phyloP scores from a whole-genome alignment of 2,888 invertebrate species.

The Epirrita christyi region DNA sequence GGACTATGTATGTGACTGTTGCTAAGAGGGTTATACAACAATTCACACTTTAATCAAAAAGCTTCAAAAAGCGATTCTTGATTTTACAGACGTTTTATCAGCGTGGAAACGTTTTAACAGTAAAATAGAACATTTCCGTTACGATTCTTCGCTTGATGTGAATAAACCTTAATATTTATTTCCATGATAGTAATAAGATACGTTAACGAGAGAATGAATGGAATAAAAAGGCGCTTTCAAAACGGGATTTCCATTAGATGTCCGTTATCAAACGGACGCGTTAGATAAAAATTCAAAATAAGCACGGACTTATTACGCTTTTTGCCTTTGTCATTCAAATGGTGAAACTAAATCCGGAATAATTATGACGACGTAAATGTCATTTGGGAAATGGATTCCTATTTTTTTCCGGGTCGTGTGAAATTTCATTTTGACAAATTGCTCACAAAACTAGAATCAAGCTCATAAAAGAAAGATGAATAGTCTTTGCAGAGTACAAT shows the following conservation, averaged over 20 bases:
- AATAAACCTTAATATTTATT: conserved; percentile 24
- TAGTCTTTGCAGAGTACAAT: too few relatives aligned
- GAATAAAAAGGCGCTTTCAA: conserved; percentile 32
- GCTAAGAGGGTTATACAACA: too few relatives aligned
- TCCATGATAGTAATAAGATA: conserved; percentile 32
- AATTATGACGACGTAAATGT: conserved; percentile 14
- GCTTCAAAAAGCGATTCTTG: too few relatives aligned
- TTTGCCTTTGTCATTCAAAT: conserved; percentile 8
- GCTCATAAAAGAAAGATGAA: background rate
- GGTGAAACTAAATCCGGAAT: conserved; percentile 15
- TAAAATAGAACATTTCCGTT: background rate
- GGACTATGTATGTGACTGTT: too few relatives aligned
- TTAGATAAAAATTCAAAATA: conserved; percentile 9
- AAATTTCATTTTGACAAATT: conserved; percentile 13
- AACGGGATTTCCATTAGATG: conserved; percentile 24
- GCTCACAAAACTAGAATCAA: conserved; percentile 1
- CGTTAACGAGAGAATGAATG: conserved; percentile 33
- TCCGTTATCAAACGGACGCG: conserved; percentile 19
- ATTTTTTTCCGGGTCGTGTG: conserved; percentile 4
- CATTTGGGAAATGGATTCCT: conserved; percentile 8
- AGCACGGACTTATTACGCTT: conserved; percentile 7
- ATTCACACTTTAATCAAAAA: too few relatives aligned
- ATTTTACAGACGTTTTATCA: too few relatives aligned
- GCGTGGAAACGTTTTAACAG: background rate
- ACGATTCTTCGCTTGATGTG: background rate